Conservation (phyloP, 2,888 invertebrate species). For the Drosophila setosimentum region DNA sequence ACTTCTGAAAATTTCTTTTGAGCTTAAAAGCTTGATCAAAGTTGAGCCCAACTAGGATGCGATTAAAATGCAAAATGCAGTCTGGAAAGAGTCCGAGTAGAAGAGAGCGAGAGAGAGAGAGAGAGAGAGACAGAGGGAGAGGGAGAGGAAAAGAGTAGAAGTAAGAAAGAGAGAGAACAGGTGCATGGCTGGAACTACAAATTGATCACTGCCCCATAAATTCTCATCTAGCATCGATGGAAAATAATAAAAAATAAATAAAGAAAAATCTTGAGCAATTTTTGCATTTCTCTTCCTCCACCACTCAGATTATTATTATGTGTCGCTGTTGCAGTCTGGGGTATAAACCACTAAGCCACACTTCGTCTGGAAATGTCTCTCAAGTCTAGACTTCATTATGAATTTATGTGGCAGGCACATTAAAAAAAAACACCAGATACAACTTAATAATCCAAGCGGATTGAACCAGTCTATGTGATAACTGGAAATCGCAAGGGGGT, state of each 20-base stretch:
- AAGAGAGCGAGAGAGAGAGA: background rate
- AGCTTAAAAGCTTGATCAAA: background rate
- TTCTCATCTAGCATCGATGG: slow-evolving; percentile 30
- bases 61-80: background rate
- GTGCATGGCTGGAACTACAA: slow-evolving; percentile 16
- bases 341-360: slow-evolving; percentile 39
- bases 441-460: slow-evolving; percentile 44
- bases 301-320: background rate
- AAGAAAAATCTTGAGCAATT: slow-evolving; percentile 9
- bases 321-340: slow-evolving; percentile 31
- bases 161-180: background rate
- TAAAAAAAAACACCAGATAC: slow-evolving; percentile 29
- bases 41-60: background rate
- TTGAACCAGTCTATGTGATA: slow-evolving; percentile 51
- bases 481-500: slow-evolving; percentile 33
- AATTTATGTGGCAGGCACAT: slow-evolving; percentile 78
- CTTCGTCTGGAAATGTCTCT: slow-evolving; percentile 18
- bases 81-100: background rate
- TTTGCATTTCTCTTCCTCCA: slow-evolving; percentile 1
- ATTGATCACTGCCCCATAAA: slow-evolving; percentile 41
- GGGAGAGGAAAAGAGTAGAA: background rate
- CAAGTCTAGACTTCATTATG: slow-evolving; percentile 73
- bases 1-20: background rate
- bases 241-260: background rate
- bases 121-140: background rate